Base-by-base conservation (phyloP, 2,888 invertebrate species). In the Julus scanicus region DNA sequence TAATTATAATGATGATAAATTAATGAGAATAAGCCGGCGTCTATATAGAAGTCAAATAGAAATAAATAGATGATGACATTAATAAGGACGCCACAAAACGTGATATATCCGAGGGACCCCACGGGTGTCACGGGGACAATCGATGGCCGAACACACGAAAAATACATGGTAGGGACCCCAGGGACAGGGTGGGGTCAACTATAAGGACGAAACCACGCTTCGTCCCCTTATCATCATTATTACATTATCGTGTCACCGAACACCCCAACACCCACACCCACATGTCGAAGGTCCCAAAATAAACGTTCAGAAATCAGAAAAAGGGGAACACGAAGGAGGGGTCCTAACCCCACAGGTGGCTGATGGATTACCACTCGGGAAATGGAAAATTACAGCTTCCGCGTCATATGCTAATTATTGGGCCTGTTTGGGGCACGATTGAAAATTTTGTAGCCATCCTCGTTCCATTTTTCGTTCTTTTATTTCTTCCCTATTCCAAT, bases 1-100 rank as follows among this genome's bases (percentile, higher is more conserved):
- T 63, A 63, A 63, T 63, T 63, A 63, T 63, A 63, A 63, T 63
- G 63, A 63, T 63, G 63, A 63, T 63, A 63, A 63, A 63, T 63
- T 63, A 63, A 63, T 63, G 63, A 63, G 6, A 6, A 20, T 63
- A 63, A 63, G 63, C 63, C 17, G 29, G n/a, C 63, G 63, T 63
- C 63, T 20, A 20, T 20, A 63, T 63, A 63, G 63, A 20, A 63
- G 63, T 63, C 63, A 63, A 63, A 63, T n/a, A 63, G 63, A 63
- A 63, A 63, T 63, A 63, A 63, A 63, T 63, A 63, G 63, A 63
- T 63, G 63, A 63, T 63, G 63, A 63, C 63, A 63, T 63, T 63
- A 63, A 63, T 63, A 63, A 63, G 44, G 44, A 44, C 44, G 44
- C 44, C 44, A 44, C 63, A 20, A 13, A 63, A 63, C 63, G 63